Evolutionary conservation across 2,888 invertebrate species (phyloP), one percentile per base, ranked within the genome.

Genomic region (Pseudoips prasinana): DNA sequence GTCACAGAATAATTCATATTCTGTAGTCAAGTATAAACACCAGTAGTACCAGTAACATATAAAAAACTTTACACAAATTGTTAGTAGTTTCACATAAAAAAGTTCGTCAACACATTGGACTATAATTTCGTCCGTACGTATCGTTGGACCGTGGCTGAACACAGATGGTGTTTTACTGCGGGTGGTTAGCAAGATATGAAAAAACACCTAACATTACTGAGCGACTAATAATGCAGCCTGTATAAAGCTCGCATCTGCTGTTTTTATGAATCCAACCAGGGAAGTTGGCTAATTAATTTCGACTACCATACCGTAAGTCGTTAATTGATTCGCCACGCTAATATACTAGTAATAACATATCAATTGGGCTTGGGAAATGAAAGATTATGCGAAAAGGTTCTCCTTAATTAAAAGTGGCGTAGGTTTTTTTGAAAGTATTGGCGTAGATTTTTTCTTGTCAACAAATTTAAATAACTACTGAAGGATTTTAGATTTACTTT

Each of bases 311-410:
- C 67, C 70, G 65, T 55, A 28, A 65, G 56, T 62, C 49, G 73
- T 64, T 83, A 84, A 85, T 85, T 81, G 80, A 80, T 82, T 78
- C 65, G 73, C 76, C 71, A 75, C 69, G 78, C 74, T 73, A 68
- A 80, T 76, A 75, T 69, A 55, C 45, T 47, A 48, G 53, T 63
- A 60, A 68, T 67, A 66, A 73, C 63, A 45, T 59, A 58, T 72
- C 64, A 67, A 74, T 75, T 65, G 55, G 49, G 38, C 39, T 44
- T 45, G 49, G 60, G 62, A 60, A 62, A 64, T 48, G 44, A 44
- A 55, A 52, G 47, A 49, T 44, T 47, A 45, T 34, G 31, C 20
- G n/a, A 42, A 43, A 25, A 34, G 10, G 7, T 20, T 20, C 4
- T 18, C 18, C 6, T n/a, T 6, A 18, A 18, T 20, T 14, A 14